Evolutionary conservation across 2,888 invertebrate species (phyloP).

Genomic region (Barypeithes pellucidus): DNA sequence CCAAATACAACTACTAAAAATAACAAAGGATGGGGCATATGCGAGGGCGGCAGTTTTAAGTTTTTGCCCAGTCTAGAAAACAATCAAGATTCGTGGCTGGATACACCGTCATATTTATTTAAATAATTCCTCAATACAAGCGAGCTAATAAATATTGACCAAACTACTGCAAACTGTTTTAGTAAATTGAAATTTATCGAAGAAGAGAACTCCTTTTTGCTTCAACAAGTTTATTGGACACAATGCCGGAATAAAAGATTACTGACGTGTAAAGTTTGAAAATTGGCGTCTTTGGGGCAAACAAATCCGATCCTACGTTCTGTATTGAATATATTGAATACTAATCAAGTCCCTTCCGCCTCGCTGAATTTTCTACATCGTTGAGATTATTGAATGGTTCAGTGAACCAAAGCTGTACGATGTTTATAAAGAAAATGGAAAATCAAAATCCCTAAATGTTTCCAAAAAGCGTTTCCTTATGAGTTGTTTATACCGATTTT

Average conservation of each 20-base stretch:
- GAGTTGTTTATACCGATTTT: background rate
- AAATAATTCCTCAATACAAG: too few relatives aligned
- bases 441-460: background rate
- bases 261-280: slow-evolving; percentile 27
- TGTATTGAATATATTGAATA: slow-evolving; percentile 31
- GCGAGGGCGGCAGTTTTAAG: too few relatives aligned
- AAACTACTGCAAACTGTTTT: background rate
- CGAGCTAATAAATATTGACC: too few relatives aligned
- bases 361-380: slow-evolving; percentile 19
- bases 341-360: slow-evolving; percentile 27
- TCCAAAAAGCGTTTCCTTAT: background rate
- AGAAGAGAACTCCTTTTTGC: background rate
- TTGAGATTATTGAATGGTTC: slow-evolving; percentile 9
- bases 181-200: slow-evolving; percentile 9
- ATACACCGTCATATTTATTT: too few relatives aligned
- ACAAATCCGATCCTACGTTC: slow-evolving; percentile 27
- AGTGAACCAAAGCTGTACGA: slow-evolving; percentile 9
- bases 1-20: too few relatives aligned
- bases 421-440: slow-evolving; percentile 21
- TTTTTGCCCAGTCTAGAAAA: too few relatives aligned
- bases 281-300: slow-evolving; percentile 28
- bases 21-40: too few relatives aligned
- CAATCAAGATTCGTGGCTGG: too few relatives aligned
- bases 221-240: slow-evolving; percentile 18
- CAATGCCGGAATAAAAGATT: slow-evolving; percentile 13